Evolutionary conservation across 2,888 invertebrate genomes (phyloP).

Genomic region (Cantharis flavilabris): DNA sequence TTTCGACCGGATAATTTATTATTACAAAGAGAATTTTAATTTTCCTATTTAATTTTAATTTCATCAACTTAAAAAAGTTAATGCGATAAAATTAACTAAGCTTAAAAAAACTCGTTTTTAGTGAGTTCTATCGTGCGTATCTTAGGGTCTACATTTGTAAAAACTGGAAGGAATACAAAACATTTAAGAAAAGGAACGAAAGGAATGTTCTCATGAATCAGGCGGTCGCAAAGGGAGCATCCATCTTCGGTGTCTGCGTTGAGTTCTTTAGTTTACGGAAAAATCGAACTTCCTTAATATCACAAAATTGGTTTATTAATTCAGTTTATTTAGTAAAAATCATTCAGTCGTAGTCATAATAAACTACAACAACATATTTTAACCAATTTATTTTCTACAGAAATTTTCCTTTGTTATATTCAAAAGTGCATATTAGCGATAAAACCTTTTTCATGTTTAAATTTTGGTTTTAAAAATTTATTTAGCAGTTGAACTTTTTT

Average conservation of each 20-base stretch:
- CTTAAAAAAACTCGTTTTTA: slow-evolving; percentile 10
- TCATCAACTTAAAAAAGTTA: slow-evolving; percentile 18
- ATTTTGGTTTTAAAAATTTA: not conserved
- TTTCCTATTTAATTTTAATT: slow-evolving; percentile 1
- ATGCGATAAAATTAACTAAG: slow-evolving; percentile 18
- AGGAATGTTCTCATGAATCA: slow-evolving; percentile 37
- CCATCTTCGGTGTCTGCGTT: slow-evolving; percentile 29
- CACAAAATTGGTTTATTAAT: not conserved
- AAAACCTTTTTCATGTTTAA: slow-evolving; percentile 1
- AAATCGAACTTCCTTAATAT: slow-evolving; percentile 3
- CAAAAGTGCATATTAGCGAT: not conserved
- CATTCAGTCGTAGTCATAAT: not conserved
- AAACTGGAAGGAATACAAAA: slow-evolving; percentile 24
- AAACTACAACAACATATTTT: not conserved
- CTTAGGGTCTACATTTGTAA: slow-evolving; percentile 25
- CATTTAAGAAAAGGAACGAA: slow-evolving; percentile 24
- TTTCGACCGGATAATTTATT: not conserved
- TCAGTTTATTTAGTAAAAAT: not conserved
- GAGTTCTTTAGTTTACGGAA: slow-evolving; percentile 26
- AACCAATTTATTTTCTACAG: not conserved
- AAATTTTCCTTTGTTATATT: not conserved
- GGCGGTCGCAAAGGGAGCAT: slow-evolving; percentile 33
- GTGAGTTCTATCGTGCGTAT: slow-evolving; percentile 20
- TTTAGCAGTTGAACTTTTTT: not conserved
- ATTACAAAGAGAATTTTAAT: not conserved